These are phyloP conservation scores for Hemiscyllium ocellatum DNA, from an alignment of 2,113 vertebrate species.

Conservation along the genomic window DNA sequence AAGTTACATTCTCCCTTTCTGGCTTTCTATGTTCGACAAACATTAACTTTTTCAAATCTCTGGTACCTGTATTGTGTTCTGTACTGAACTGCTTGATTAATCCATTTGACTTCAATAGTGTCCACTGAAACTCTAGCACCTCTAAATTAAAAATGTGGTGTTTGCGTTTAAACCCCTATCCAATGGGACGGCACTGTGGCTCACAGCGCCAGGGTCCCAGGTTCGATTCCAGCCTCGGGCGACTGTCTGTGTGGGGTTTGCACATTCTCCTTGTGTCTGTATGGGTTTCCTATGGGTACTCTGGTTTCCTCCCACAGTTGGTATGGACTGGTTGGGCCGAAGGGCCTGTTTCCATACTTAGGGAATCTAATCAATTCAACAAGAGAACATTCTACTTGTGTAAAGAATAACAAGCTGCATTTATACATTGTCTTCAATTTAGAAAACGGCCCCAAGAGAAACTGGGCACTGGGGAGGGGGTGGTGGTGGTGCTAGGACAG, in stretches of 20 bases:
- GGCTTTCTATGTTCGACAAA: not conserved
- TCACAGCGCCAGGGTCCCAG: too few species aligned
- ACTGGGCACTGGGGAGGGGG: not conserved
- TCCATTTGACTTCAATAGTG: not conserved
- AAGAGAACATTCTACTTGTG: not conserved
- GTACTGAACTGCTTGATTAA: not conserved
- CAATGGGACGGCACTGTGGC: too few species aligned
- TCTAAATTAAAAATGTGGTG: not conserved
- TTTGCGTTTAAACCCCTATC: not conserved
- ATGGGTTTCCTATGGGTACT: too few species aligned
- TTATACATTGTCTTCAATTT: not conserved
- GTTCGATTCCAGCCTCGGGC: too few species aligned
- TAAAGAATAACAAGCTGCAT: not conserved
- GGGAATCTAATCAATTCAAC: not conserved
- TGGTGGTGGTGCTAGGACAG: too few species aligned
- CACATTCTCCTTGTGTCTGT: too few species aligned
- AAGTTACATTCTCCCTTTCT: not conserved
- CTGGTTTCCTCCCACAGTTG: too few species aligned
- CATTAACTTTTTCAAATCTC: not conserved
- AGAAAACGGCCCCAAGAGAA: not conserved
- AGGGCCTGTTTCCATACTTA: too few species aligned
- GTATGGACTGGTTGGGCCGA: too few species aligned
- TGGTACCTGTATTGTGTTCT: not conserved
- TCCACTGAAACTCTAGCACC: not conserved
- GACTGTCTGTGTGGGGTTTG: too few species aligned